These are phyloP conservation scores for Drosophila serrata DNA, from an alignment of 1,140 invertebrate species.

Conservation along the genomic window DNA sequence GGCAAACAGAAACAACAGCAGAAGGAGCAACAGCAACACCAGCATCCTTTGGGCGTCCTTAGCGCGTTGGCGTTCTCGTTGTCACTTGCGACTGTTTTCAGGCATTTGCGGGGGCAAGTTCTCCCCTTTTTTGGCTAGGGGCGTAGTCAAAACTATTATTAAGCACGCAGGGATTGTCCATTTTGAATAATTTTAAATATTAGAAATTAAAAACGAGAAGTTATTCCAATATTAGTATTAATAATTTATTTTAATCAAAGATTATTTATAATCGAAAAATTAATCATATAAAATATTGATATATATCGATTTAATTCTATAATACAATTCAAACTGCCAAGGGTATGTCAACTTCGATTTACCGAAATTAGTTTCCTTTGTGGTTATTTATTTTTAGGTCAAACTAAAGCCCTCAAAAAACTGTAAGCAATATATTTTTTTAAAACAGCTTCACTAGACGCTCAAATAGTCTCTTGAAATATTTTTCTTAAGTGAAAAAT, in stretches of 20 bases:
- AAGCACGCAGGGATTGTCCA: neutral
- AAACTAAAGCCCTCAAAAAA: too few relatives aligned
- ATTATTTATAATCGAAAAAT: too few relatives aligned
- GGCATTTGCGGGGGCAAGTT: conserved; percentile 26
- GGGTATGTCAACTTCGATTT: too few relatives aligned
- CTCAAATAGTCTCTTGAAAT: neutral
- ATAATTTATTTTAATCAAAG: neutral
- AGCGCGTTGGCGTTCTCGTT: conserved; percentile 44
- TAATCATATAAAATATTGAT: neutral
- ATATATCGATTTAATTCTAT: too few relatives aligned
- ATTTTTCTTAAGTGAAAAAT: too few relatives aligned
- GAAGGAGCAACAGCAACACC: conserved; percentile 20
- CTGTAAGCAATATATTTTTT: too few relatives aligned
- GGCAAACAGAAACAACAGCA: conserved; percentile 43
- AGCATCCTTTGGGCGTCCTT: conserved; percentile 45
- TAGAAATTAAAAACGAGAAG: too few relatives aligned
- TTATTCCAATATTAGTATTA: too few relatives aligned
- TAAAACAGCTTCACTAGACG: too few relatives aligned
- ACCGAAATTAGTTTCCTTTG: too few relatives aligned
- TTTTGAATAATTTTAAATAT: neutral
- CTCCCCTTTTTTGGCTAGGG: neutral
- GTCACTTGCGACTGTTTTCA: conserved; percentile 35
- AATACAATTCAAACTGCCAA: too few relatives aligned
- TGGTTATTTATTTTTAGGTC: too few relatives aligned
- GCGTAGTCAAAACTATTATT: neutral